Evolutionary conservation across 1,140 invertebrate genomes (phyloP).

Genomic region (Ylistrum balloti): DNA sequence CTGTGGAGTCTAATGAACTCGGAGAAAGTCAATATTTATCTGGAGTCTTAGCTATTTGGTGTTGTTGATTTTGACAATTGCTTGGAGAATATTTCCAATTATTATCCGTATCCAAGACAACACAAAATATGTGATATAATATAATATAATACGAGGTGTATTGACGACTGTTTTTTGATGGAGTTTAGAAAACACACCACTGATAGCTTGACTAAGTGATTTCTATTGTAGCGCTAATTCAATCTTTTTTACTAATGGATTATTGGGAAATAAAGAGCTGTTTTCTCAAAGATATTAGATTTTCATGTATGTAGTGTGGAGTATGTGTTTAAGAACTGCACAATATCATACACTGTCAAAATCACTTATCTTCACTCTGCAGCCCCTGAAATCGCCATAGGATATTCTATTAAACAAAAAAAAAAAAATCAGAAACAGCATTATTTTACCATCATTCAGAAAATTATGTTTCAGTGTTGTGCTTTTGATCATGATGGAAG

Average conservation of each 20-base stretch:
- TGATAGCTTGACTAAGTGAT: background rate
- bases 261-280: background rate
- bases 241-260: conserved; percentile 36
- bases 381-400: background rate
- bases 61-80: conserved; percentile 21
- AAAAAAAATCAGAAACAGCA: background rate
- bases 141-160: background rate
- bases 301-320: background rate
- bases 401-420: background rate
- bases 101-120: background rate
- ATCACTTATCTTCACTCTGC: background rate
- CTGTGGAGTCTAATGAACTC: background rate
- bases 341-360: background rate
- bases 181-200: background rate
- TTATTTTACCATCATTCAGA: conserved; percentile 35
- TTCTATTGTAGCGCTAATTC: background rate
- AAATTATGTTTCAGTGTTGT: background rate
- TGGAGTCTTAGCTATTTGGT: background rate
- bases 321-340: background rate
- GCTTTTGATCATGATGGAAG: background rate
- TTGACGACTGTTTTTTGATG: background rate
- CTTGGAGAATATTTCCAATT: background rate
- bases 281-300: conserved; percentile 30
- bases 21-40: background rate
- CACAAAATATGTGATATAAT: background rate